Percentiles rank a stretch among this genome's conserved stretches.
These are phyloP conservation scores for Heliconius charithonia DNA, from an alignment of 2,888 invertebrate genomes.

Conservation along the genomic window DNA sequence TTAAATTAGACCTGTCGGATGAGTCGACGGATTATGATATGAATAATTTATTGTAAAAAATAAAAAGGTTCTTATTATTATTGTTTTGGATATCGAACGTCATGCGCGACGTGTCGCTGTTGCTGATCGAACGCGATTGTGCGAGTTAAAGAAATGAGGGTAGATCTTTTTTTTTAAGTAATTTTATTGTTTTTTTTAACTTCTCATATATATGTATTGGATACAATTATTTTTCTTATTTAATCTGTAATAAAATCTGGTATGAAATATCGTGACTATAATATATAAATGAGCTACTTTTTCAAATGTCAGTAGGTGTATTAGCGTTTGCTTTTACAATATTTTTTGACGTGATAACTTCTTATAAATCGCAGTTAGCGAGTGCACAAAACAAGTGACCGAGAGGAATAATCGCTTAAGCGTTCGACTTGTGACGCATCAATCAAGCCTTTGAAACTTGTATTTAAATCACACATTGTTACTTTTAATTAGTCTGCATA, in stretches of 20 bases:
- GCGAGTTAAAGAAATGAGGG: conserved; percentile 41
- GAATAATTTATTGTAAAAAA: conserved; percentile 81
- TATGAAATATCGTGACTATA: too few relatives aligned
- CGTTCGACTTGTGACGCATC: too few relatives aligned
- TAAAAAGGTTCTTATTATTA: conserved; percentile 69
- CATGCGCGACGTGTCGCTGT: conserved; percentile 54
- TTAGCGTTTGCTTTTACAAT: not conserved
- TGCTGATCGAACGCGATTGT: conserved; percentile 41
- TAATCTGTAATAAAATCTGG: too few relatives aligned
- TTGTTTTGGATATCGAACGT: conserved; percentile 77
- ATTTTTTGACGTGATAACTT: not conserved
- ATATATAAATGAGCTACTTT: not conserved
- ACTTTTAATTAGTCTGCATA: too few relatives aligned
- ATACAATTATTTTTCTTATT: too few relatives aligned
- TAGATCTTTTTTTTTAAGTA: conserved; percentile 14
- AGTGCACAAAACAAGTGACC: too few relatives aligned
- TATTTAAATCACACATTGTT: too few relatives aligned
- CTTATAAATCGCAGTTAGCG: too few relatives aligned
- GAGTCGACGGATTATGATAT: conserved; percentile 83
- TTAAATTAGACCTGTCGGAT: conserved; percentile 82
- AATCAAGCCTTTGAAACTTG: too few relatives aligned
- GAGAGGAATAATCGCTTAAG: too few relatives aligned
- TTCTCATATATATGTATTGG: not conserved
- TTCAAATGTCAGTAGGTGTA: not conserved
- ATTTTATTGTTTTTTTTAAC: conserved; percentile 10